A percentile compares a stretch with the other conserved stretches of the same genome.
Evolutionary conservation across 2,888 invertebrate genomes (phyloP).

Genomic region (Abrostola tripartita): DNA sequence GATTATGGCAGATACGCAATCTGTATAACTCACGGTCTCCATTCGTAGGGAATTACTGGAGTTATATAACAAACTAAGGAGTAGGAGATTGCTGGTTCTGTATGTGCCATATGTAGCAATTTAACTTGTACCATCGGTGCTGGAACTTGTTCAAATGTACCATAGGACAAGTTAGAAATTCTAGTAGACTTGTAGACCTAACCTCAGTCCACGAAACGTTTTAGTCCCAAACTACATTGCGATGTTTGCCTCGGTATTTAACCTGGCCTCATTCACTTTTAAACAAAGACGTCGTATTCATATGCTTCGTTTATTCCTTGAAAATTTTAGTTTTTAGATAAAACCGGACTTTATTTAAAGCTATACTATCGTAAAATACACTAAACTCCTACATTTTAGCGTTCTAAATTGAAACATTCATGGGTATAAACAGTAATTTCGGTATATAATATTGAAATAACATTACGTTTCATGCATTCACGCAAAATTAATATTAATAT

Average conservation of each 20-base stretch:
- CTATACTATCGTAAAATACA: background rate
- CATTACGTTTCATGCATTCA: constrained; percentile 29
- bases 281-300: constrained; percentile 5
- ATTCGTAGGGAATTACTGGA: constrained; percentile 33
- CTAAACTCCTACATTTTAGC: background rate
- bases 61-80: constrained; percentile 34
- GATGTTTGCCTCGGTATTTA: constrained; percentile 8
- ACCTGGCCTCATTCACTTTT: constrained; percentile 8
- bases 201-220: constrained; percentile 10
- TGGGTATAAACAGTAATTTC: background rate
- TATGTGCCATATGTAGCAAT: constrained; percentile 41
- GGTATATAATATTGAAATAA: constrained; percentile 22
- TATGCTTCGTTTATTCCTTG: background rate
- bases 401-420: background rate
- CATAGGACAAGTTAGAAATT: constrained; percentile 29
- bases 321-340: background rate
- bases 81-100: constrained; percentile 8
- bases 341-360: no score
- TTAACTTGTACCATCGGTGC: constrained; percentile 42
- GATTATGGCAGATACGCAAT: constrained; percentile 1
- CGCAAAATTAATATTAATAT: constrained; percentile 52
- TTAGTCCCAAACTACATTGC: constrained; percentile 2
- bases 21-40: constrained; percentile 11
- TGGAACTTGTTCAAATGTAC: constrained; percentile 22
- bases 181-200: constrained; percentile 18